phyloP scores from a whole-genome alignment of 2,797 vertebrate species.

The Allobates femoralis region DNA sequence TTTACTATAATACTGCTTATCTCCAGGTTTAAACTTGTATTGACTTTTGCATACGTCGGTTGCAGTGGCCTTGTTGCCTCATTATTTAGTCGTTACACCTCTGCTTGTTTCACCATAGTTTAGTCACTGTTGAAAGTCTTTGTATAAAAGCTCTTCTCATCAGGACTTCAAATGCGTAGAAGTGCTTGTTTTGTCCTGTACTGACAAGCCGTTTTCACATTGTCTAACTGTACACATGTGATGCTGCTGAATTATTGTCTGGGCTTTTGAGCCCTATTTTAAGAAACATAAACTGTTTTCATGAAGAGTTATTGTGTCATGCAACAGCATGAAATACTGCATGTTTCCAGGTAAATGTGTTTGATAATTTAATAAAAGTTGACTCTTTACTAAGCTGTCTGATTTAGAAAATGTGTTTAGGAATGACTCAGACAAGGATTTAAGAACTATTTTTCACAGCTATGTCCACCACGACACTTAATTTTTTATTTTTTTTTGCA shows the following conservation, averaged over 20 bases:
- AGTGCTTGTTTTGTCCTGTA: neutral
- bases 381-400: neutral
- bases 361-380: neutral
- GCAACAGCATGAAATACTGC: neutral
- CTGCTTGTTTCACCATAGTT: neutral
- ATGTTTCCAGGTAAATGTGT: neutral
- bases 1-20: neutral
- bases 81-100: slow-evolving; percentile 23
- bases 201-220: slow-evolving; percentile 14
- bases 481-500: no score
- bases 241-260: slow-evolving; percentile 12
- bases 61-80: neutral
- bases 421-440: neutral
- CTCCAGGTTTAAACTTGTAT: slow-evolving; percentile 2
- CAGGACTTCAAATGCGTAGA: slow-evolving; percentile 26
- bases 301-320: slow-evolving; percentile 3
- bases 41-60: neutral
- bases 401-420: no score
- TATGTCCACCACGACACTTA: no score
- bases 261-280: slow-evolving; percentile 19
- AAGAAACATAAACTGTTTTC: neutral
- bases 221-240: slow-evolving; percentile 25
- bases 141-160: slow-evolving; percentile 40
- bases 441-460: neutral
- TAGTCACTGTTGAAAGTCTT: slow-evolving; percentile 43